Conservation (phyloP, 2,888 invertebrate species). For the Brenthis hecate region DNA sequence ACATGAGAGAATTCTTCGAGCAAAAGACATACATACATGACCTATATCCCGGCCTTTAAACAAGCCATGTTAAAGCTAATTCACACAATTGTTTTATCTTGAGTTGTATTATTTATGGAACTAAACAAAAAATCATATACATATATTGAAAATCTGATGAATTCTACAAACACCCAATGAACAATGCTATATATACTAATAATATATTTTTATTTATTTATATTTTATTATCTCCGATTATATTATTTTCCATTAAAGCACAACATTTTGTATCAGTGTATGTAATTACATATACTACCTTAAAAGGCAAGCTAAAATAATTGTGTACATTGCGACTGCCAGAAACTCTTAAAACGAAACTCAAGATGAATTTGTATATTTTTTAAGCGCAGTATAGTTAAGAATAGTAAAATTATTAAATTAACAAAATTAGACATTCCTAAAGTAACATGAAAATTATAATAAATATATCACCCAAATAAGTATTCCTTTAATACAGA, state of each 20-base stretch:
- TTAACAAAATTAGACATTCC: too few relatives aligned
- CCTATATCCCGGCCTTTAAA: constrained; percentile 44
- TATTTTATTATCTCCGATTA: background rate
- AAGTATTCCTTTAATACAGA: background rate
- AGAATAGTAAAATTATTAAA: too few relatives aligned
- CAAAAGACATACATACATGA: constrained; percentile 11
- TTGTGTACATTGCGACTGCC: constrained; percentile 55
- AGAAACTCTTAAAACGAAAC: constrained; percentile 51
- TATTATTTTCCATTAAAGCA: background rate
- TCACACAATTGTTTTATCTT: constrained; percentile 60
- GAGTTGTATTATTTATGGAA: constrained; percentile 23
- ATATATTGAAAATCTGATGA: background rate
- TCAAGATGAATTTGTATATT: too few relatives aligned
- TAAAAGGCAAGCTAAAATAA: constrained; percentile 59
- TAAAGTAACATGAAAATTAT: background rate
- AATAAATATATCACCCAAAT: background rate
- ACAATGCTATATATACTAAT: background rate
- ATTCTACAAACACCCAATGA: background rate
- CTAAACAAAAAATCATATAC: background rate
- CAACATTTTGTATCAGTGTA: background rate
- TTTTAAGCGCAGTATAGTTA: too few relatives aligned
- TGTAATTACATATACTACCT: background rate
- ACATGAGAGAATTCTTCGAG: constrained; percentile 1
- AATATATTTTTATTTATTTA: background rate
- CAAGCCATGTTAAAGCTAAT: constrained; percentile 32